phyloP scores from a whole-genome alignment of 2,797 vertebrate species.

The Geotrypetes seraphini region DNA sequence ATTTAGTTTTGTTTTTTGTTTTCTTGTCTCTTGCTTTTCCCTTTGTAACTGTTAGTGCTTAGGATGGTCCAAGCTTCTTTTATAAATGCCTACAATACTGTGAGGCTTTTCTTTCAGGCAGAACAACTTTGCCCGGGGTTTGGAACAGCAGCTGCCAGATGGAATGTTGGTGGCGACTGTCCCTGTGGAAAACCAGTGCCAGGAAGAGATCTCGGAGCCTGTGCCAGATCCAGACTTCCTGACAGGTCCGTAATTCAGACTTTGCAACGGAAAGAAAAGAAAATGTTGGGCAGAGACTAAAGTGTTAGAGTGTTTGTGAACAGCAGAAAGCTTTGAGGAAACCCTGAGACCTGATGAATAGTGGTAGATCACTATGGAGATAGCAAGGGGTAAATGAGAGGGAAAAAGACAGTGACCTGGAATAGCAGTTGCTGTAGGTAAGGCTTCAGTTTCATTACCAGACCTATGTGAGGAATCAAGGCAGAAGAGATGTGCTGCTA shows the following conservation, averaged over 20 bases:
- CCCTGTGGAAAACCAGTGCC: conserved; percentile 87
- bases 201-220: conserved; percentile 87
- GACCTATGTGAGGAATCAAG: no score
- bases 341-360: neutral
- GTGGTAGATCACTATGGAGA: no score
- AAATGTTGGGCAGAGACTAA: no score
- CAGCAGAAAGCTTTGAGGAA: no score
- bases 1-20: neutral
- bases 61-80: no score
- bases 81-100: no score
- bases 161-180: conserved; percentile 88
- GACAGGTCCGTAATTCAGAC: conserved; percentile 70
- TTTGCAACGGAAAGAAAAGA: no score
- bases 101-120: conserved; percentile 79
- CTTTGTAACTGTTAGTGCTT: neutral
- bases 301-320: no score
- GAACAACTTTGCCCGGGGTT: conserved; percentile 91
- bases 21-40: neutral
- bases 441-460: no score
- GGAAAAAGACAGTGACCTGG: neutral
- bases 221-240: conserved; percentile 87
- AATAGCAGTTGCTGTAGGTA: no score
- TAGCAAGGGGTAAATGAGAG: neutral
- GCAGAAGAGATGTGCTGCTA: no score
- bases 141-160: conserved; percentile 92